Percentiles rank a stretch among this genome's conserved stretches.
Evolutionary conservation across 2,888 invertebrate species (phyloP).

Genomic region (Pachliopta kotzebuea): DNA sequence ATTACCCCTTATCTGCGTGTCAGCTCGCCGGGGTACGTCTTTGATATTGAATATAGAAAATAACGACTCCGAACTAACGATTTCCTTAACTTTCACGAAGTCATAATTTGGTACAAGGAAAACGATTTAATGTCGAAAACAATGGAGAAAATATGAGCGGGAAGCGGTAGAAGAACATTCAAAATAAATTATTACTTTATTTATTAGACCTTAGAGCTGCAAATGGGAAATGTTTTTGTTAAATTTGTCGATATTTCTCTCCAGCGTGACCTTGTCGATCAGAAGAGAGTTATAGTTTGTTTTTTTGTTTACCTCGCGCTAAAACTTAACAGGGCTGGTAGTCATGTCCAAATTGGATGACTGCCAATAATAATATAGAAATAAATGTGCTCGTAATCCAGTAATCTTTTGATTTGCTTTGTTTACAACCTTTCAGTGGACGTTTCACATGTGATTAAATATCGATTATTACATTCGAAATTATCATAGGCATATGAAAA

Average conservation of each 20-base stretch:
- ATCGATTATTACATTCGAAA: constrained; percentile 2
- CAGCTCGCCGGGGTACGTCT: constrained; percentile 36
- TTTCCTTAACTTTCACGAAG: constrained; percentile 20
- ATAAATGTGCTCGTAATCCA: constrained; percentile 25
- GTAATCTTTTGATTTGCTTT: background rate
- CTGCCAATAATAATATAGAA: constrained; percentile 34
- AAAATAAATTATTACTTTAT: constrained; percentile 25
- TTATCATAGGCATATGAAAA: background rate
- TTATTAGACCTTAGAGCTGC: constrained; percentile 15
- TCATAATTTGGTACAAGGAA: constrained; percentile 15
- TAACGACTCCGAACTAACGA: constrained; percentile 28
- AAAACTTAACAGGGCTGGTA: constrained; percentile 20
- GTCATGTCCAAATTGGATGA: constrained; percentile 32
- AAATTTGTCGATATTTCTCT: constrained; percentile 20
- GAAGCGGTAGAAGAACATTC: constrained; percentile 1
- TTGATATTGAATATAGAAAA: constrained; percentile 37
- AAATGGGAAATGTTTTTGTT: constrained; percentile 25
- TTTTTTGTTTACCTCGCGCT: constrained; percentile 25
- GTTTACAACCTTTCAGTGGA: no score
- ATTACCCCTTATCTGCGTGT: constrained; percentile 45
- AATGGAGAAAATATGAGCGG: constrained; percentile 5
- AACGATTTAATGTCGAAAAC: constrained; percentile 15
- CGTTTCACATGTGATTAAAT: constrained; percentile 1
- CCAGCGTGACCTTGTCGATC: constrained; percentile 18
- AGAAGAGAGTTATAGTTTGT: constrained; percentile 24